Conservation (phyloP, 2,888 invertebrate species). For the Tubiluchus corallicola region DNA sequence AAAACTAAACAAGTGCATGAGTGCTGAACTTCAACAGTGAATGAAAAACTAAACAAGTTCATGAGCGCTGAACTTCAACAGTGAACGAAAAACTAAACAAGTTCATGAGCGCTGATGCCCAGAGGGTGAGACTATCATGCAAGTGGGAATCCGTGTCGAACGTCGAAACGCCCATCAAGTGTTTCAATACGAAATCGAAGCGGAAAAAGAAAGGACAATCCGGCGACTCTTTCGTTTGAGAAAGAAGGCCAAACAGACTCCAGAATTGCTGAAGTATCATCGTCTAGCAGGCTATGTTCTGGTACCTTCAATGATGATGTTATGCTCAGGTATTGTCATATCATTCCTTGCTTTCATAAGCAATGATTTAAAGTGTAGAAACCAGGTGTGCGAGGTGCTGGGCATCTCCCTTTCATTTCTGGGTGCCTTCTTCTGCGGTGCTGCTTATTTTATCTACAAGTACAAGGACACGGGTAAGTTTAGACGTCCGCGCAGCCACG, state of each 20-base stretch:
- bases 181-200: not conserved
- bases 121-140: too few species aligned
- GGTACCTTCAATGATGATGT: not conserved
- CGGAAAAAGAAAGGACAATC: not conserved
- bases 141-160: not conserved
- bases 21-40: too few species aligned
- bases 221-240: not conserved
- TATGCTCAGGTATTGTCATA: not conserved
- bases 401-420: not conserved
- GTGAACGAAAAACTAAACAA: too few species aligned
- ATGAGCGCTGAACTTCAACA: too few species aligned
- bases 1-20: too few species aligned
- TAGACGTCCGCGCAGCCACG: too few species aligned
- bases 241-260: not conserved
- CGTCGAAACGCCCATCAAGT: not conserved
- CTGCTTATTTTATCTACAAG: not conserved
- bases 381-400: not conserved
- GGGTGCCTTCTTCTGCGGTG: conserved; percentile 1
- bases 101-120: too few species aligned
- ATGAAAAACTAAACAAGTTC: too few species aligned
- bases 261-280: not conserved
- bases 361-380: too few species aligned
- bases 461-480: not conserved
- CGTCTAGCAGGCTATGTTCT: not conserved
- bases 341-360: not conserved